phyloP scores from a whole-genome alignment of 1,140 invertebrate genomes.

The Saccostrea cuccullata region DNA sequence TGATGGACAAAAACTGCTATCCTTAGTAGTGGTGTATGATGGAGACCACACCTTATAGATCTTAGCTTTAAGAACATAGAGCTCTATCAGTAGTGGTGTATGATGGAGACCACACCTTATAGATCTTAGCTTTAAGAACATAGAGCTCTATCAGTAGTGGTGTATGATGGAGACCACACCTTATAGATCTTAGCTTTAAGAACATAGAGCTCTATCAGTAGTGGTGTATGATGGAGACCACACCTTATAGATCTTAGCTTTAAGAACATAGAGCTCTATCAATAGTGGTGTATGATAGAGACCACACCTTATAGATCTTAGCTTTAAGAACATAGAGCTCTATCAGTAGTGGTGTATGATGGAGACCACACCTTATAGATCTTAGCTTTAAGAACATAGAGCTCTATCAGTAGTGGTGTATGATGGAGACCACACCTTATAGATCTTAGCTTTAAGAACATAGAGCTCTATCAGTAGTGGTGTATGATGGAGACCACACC shows the following conservation, averaged over 20 bases:
- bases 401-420: slow-evolving; percentile 98
- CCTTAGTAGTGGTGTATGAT: too few species aligned
- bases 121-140: slow-evolving; percentile 97
- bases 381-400: slow-evolving; percentile 97
- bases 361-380: slow-evolving; percentile 94
- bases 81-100: slow-evolving; percentile 98
- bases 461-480: slow-evolving; percentile 99
- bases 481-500: slow-evolving; percentile 93
- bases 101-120: slow-evolving; percentile 88
- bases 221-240: slow-evolving; percentile 95
- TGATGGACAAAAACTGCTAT: too few species aligned
- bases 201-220: slow-evolving; percentile 97
- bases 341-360: slow-evolving; percentile 98
- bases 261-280: slow-evolving; percentile 97
- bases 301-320: slow-evolving; percentile 93
- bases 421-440: slow-evolving; percentile 94
- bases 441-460: slow-evolving; percentile 97
- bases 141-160: slow-evolving; percentile 99
- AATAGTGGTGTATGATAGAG: slow-evolving; percentile 98
- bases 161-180: slow-evolving; percentile 93
- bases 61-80: slow-evolving; percentile 97
- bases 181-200: slow-evolving; percentile 98
- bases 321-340: slow-evolving; percentile 98
- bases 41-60: slow-evolving; percentile 90
- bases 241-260: slow-evolving; percentile 98